phyloP scores from a whole-genome alignment of 2,113 vertebrate species.

The Balaeniceps rex region DNA sequence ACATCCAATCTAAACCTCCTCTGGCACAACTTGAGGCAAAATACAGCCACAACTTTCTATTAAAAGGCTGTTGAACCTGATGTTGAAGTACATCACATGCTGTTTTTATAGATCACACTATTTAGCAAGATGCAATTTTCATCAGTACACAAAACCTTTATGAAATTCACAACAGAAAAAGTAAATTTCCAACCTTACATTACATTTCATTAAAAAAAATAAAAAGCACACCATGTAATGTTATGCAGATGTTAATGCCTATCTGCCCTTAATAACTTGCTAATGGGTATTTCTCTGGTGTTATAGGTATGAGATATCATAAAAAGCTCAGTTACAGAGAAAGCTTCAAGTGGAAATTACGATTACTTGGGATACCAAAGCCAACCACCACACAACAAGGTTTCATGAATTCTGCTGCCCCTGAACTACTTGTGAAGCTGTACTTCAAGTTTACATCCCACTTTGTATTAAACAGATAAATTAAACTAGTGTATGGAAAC shows the following conservation, averaged over 20 bases:
- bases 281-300: not conserved
- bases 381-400: not conserved
- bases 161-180: not conserved
- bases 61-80: not conserved
- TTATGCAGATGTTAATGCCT: not conserved
- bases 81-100: not conserved
- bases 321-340: not conserved
- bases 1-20: not conserved
- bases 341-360: not conserved
- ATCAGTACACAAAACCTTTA: not conserved
- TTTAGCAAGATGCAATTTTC: not conserved
- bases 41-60: not conserved
- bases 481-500: not conserved
- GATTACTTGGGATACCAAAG: not conserved
- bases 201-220: not conserved
- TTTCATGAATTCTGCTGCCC: not conserved
- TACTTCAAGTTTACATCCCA: not conserved
- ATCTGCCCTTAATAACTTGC: not conserved
- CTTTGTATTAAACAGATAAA: not conserved
- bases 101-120: not conserved
- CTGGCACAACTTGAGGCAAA: not conserved
- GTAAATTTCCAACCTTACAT: not conserved
- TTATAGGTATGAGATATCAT: not conserved
- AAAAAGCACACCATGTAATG: not conserved
- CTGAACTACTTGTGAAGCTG: not conserved